Percentiles rank a stretch among this genome's conserved stretches.
Conservation (phyloP, 1,140 invertebrate species). For the Heterodera carotae region DNA sequence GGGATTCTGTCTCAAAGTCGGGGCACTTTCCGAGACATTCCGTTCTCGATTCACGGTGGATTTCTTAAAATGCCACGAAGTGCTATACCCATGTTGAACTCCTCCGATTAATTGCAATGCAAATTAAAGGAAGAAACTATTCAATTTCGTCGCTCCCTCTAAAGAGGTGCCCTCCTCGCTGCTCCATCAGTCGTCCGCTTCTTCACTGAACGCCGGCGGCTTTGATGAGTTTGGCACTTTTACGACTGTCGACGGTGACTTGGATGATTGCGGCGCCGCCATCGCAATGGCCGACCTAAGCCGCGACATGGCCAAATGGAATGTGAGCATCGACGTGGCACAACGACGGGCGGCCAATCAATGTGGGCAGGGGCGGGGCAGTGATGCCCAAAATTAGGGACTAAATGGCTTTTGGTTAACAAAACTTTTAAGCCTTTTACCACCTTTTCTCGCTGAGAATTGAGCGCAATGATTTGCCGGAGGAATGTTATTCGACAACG, state of each 20-base stretch:
- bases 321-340: constrained; percentile 42
- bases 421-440: constrained; percentile 21
- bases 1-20: background rate
- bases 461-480: constrained; percentile 40
- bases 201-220: background rate
- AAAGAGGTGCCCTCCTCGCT: constrained; percentile 20
- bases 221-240: constrained; percentile 31
- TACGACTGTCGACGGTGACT: constrained; percentile 3
- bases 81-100: too few species aligned
- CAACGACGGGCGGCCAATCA: constrained; percentile 27
- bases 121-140: constrained; percentile 36
- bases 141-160: constrained; percentile 30
- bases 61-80: too few species aligned
- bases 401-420: background rate
- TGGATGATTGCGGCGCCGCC: constrained; percentile 1
- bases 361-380: background rate
- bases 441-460: constrained; percentile 43
- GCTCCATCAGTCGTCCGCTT: background rate
- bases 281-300: constrained; percentile 36
- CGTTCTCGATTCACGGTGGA: too few species aligned
- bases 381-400: background rate
- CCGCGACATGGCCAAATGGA: constrained; percentile 50
- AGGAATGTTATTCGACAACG: constrained; percentile 11
- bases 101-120: too few species aligned
- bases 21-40: too few species aligned